Percentiles rank a stretch among this genome's conserved stretches.
Evolutionary conservation across 1,140 invertebrate species (phyloP).

Genomic region (Lysiphlebus fabarum): DNA sequence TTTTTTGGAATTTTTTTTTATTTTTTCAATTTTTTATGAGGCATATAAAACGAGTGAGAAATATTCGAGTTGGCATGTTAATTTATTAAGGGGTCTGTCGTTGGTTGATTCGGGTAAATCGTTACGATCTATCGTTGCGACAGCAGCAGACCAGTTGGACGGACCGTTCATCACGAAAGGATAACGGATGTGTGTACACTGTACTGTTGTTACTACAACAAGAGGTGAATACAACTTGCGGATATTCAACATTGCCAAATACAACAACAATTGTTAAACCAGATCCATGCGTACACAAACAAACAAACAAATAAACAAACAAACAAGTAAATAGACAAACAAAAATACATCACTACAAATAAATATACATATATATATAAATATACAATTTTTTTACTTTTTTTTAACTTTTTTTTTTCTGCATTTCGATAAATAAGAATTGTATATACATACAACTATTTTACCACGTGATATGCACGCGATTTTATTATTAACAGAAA

Average conservation of each 20-base stretch:
- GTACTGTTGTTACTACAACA: constrained; percentile 8
- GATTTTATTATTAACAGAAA: constrained; percentile 22
- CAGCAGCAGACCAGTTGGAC: constrained; percentile 10
- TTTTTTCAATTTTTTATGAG: too few relatives aligned
- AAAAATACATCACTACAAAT: too few relatives aligned
- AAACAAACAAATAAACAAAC: too few relatives aligned
- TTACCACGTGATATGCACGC: constrained; percentile 15
- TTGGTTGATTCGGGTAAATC: constrained; percentile 21
- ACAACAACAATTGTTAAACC: background rate
- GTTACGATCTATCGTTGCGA: constrained; percentile 15
- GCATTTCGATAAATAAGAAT: too few relatives aligned
- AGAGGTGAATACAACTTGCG: constrained; percentile 10
- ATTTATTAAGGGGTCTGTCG: constrained; percentile 8
- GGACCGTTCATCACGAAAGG: constrained; percentile 25
- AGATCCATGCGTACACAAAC: too few relatives aligned
- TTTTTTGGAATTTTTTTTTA: too few relatives aligned
- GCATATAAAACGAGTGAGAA: too few relatives aligned
- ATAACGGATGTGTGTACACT: constrained; percentile 14
- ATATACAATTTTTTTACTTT: too few relatives aligned
- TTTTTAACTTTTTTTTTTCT: too few relatives aligned
- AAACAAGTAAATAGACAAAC: too few relatives aligned
- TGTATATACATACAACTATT: too few relatives aligned
- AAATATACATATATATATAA: too few relatives aligned
- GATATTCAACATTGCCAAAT: background rate
- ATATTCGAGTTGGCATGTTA: constrained; percentile 5